Evolutionary conservation across 2,888 invertebrate species (phyloP).

Genomic region (Dynastes hyllus): DNA sequence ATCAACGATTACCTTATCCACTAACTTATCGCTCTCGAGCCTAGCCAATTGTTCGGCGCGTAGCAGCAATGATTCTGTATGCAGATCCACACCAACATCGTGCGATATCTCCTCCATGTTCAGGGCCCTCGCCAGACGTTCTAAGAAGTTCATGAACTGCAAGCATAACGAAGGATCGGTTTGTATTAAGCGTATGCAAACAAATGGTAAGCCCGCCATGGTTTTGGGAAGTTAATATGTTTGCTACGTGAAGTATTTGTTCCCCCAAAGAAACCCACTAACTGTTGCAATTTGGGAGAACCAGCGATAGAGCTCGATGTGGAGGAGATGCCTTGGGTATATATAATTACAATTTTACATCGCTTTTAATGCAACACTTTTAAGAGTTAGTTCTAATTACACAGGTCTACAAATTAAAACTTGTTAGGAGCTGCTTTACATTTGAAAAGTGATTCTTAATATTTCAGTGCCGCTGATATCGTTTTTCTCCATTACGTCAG

Average conservation of each 20-base stretch:
- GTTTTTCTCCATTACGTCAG: too few species aligned
- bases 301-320: neutral
- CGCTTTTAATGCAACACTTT: too few species aligned
- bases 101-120: slow-evolving; percentile 89
- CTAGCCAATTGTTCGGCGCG: slow-evolving; percentile 89
- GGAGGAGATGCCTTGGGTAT: too few species aligned
- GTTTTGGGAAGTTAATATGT: neutral
- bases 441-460: too few species aligned
- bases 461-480: too few species aligned
- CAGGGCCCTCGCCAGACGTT: slow-evolving; percentile 86
- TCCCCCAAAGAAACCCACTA: neutral
- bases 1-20: slow-evolving; percentile 78
- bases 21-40: slow-evolving; percentile 87
- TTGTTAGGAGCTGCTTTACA: too few species aligned
- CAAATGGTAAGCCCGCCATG: neutral
- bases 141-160: slow-evolving; percentile 87
- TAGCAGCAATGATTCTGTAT: slow-evolving; percentile 88
- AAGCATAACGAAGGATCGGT: slow-evolving; percentile 24
- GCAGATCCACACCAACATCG: slow-evolving; percentile 87
- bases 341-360: neutral
- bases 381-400: too few species aligned
- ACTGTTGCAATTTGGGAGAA: neutral
- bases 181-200: slow-evolving; percentile 14
- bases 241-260: neutral
- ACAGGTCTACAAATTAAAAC: too few species aligned